These are phyloP conservation scores for Alaudala cheleensis DNA, from an alignment of 2,113 vertebrate species.

Conservation along the genomic window DNA sequence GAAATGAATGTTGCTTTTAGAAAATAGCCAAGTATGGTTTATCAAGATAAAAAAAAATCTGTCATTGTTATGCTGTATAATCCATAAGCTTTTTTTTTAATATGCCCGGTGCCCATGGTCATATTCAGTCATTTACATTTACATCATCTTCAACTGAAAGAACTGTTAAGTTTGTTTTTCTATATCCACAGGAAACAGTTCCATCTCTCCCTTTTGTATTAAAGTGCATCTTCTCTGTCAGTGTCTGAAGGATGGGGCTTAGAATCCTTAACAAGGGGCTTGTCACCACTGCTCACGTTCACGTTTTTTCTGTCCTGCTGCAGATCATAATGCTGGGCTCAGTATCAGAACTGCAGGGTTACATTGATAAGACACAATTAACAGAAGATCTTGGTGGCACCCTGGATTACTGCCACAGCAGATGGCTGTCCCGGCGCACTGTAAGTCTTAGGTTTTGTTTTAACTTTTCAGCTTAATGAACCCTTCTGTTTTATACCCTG, in stretches of 20 bases:
- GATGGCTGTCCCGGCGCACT: slow-evolving; percentile 91
- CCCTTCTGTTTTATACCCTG: neutral
- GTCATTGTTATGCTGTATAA: neutral
- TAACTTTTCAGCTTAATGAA: neutral
- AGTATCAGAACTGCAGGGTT: slow-evolving; percentile 90
- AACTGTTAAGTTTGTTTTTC: neutral
- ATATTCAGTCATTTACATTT: neutral
- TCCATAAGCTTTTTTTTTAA: neutral
- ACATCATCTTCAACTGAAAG: neutral
- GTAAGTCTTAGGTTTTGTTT: slow-evolving; percentile 74
- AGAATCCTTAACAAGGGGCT: neutral
- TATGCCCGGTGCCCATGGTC: neutral
- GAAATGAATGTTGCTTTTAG: neutral
- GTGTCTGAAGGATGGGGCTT: neutral
- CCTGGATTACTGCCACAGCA: slow-evolving; percentile 93
- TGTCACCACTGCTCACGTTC: neutral
- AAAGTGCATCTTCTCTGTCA: neutral
- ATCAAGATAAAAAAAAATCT: neutral
- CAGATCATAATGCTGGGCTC: slow-evolving; percentile 99
- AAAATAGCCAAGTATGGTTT: neutral
- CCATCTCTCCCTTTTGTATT: neutral
- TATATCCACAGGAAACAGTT: neutral
- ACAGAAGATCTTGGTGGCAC: slow-evolving; percentile 93
- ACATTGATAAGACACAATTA: slow-evolving; percentile 93
- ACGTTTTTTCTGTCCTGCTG: neutral